Conservation (phyloP, 2,113 vertebrate species). For the Casuarius casuarius region DNA sequence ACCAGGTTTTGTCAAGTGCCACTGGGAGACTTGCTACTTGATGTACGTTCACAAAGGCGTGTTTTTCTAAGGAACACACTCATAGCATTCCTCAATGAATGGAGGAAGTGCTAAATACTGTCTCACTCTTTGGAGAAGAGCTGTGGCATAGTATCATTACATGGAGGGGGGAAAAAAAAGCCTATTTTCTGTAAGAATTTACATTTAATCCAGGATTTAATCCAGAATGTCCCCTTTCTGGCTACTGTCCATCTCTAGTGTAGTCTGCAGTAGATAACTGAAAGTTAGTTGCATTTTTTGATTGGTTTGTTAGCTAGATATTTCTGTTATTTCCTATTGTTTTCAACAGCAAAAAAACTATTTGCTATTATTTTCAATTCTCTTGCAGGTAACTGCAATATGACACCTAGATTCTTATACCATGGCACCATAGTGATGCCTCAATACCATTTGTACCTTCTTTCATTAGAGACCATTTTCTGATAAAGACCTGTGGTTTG, state of each 20-base stretch:
- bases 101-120: not conserved
- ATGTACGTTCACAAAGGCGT: rapidly evolving
- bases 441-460: not conserved
- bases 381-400: not conserved
- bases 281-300: not conserved
- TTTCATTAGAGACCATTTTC: not conserved
- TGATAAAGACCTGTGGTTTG: not conserved
- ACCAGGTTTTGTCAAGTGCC: not conserved
- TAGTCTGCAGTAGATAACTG: not conserved
- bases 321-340: not conserved
- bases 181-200: not conserved
- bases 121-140: not conserved
- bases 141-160: not conserved
- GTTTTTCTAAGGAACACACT: not conserved
- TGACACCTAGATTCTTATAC: not conserved
- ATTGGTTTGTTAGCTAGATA: not conserved
- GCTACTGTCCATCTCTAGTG: not conserved
- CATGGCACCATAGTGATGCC: not conserved
- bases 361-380: not conserved
- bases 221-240: not conserved
- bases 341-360: not conserved
- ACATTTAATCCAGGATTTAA: not conserved
- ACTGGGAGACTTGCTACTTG: not conserved
- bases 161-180: not conserved
- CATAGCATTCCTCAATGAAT: not conserved